Evolutionary conservation across 2,888 invertebrate species (phyloP).

Genomic region (Dynastes maya): DNA sequence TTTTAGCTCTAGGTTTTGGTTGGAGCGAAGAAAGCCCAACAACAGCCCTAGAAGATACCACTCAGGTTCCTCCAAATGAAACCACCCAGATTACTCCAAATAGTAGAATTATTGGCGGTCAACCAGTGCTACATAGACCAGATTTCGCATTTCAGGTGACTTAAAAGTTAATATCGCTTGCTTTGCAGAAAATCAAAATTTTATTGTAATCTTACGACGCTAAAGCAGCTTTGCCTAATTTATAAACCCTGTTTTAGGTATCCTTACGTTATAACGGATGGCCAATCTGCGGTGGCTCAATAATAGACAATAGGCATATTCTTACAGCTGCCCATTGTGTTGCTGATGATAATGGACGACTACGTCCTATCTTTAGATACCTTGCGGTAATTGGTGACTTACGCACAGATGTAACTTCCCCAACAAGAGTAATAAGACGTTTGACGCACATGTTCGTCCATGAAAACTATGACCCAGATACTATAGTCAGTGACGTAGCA

Average conservation of each 20-base stretch:
- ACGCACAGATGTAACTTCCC: conserved; percentile 10
- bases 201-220: too few species aligned
- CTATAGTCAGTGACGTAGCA: conserved; percentile 37
- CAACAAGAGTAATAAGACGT: not conserved
- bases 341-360: not conserved
- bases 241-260: not conserved
- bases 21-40: not conserved
- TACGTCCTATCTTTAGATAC: not conserved
- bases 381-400: conserved; percentile 13
- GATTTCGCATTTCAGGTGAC: conserved; percentile 54
- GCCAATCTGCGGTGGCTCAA: conserved; percentile 44
- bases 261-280: conserved; percentile 16
- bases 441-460: conserved; percentile 45
- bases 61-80: not conserved
- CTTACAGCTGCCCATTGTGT: conserved; percentile 52
- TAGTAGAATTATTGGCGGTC: conserved; percentile 53
- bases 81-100: conserved; percentile 1
- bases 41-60: not conserved
- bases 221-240: too few species aligned
- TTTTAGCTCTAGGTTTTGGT: not conserved
- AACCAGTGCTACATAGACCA: conserved; percentile 41
- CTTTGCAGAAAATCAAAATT: too few species aligned
- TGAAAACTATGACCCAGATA: conserved; percentile 24
- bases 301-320: conserved; percentile 43
- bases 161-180: too few species aligned